These are phyloP conservation scores for Macropus fuliginosus DNA, from an alignment of 2,797 vertebrate species.

Conservation along the genomic window DNA sequence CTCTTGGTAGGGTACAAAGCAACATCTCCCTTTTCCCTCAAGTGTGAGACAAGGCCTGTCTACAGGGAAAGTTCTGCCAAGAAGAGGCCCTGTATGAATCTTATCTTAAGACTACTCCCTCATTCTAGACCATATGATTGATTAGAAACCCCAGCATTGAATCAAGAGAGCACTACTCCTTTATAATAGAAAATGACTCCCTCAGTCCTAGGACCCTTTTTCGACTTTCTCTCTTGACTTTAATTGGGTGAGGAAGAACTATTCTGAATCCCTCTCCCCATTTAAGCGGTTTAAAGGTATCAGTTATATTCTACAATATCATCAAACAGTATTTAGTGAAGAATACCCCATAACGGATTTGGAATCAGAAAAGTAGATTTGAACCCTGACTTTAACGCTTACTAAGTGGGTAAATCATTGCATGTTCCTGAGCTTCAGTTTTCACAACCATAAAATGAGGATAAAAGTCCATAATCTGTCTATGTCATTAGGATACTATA, in stretches of 20 bases:
- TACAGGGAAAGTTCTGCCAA: not conserved
- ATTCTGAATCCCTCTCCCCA: not conserved
- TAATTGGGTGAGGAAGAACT: not conserved
- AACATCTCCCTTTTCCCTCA: not conserved
- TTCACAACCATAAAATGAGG: not conserved
- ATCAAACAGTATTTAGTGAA: not conserved
- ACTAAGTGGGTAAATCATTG: not conserved
- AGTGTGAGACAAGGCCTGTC: not conserved
- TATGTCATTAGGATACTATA: not conserved
- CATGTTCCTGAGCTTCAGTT: not conserved
- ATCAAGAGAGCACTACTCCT: not conserved
- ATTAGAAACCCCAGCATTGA: not conserved
- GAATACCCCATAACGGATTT: not conserved
- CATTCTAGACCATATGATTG: not conserved
- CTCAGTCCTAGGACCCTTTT: not conserved
- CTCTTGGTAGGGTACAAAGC: not conserved
- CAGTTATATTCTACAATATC: not conserved
- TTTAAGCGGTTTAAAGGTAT: not conserved
- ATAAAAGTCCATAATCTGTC: not conserved
- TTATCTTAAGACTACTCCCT: not conserved
- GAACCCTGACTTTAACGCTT: too few relatives aligned
- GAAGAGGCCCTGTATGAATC: not conserved
- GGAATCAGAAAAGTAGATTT: not conserved
- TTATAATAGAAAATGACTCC: not conserved
- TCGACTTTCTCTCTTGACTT: not conserved